Base-by-base conservation (phyloP, 2,888 invertebrate species). In the Dasypolia templi region DNA sequence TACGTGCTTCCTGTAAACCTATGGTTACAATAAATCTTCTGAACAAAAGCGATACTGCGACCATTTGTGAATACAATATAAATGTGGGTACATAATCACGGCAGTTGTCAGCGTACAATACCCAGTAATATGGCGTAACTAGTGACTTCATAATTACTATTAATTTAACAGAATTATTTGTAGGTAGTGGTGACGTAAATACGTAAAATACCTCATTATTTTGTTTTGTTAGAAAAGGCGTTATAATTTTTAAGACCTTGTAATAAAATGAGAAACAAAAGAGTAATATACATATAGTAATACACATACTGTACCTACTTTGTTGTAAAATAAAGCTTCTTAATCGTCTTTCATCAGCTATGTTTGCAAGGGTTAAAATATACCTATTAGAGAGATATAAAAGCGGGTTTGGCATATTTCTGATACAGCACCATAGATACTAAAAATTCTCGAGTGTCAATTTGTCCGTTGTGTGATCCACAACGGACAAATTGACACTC, bases 131-230 rank as follows among this genome's bases (percentile, higher is more conserved):
- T 62, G 35, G 3, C 53, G 35, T 61, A n/a, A n/a, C n/a, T n/a
- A n/a, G n/a, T 68, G 67, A 68, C 67, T 72, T 56, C 77, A 59
- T 59, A 63, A 70, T 80, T 82, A 67, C 58, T 39, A 14, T 58
- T 44, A 14, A 55, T 42, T 44, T 58, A 32, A 46, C 51, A 3
- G 35, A 75, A 64, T 78, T 61, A 61, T 51, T 53, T 12, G 19
- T 26, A 12, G 14, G 32, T 49, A 32, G 19, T 46, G 46, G 1
- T 46, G 29, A 17, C 17, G 32, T 42, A 51, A 73, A 61, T 35
- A 39, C 7, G 11, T 44, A 22, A n/a, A 51, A 56, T 78, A 29
- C 7, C 14, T 44, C 39, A n/a, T 19, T 35, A 17, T 29, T 46
- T 46, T 80, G 46, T 79, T 46, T 59, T 51, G 58, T 51, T 53